These are phyloP conservation scores for Orthosia gothica DNA, from an alignment of 2,888 invertebrate species.

Conservation along the genomic window DNA sequence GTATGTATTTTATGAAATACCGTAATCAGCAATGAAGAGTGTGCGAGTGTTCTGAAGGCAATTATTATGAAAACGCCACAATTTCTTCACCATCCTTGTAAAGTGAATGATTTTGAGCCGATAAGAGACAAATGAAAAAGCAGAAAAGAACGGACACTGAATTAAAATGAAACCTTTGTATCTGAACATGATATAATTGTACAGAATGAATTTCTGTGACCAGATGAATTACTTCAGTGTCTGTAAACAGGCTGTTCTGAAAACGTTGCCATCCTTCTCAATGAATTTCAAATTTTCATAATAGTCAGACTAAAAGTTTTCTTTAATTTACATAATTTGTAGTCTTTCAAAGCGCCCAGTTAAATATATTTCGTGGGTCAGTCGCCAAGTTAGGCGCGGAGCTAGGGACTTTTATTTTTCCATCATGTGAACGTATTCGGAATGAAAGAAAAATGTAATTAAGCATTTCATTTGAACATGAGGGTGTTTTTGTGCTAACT, in stretches of 20 bases:
- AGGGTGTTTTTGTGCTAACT: conserved; percentile 11
- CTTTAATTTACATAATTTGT: conserved; percentile 76
- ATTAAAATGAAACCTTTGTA: conserved; percentile 33
- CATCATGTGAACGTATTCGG: conserved; percentile 14
- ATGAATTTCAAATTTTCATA: conserved; percentile 72
- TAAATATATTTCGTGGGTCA: conserved; percentile 68
- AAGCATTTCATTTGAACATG: conserved; percentile 25
- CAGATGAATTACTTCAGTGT: conserved; percentile 18
- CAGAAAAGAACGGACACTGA: conserved; percentile 1
- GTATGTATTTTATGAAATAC: no score
- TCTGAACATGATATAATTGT: conserved; percentile 14
- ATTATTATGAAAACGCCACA: neutral
- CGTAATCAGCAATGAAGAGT: conserved; percentile 8
- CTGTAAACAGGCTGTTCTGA: conserved; percentile 55
- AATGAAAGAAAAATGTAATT: conserved; percentile 46
- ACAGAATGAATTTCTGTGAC: neutral
- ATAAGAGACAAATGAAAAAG: conserved; percentile 11
- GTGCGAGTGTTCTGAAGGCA: neutral
- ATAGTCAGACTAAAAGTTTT: conserved; percentile 74
- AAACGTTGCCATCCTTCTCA: conserved; percentile 56
- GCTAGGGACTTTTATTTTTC: conserved; percentile 39
- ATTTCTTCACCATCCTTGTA: neutral
- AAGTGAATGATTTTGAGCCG: neutral
- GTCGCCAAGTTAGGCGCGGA: conserved; percentile 38
- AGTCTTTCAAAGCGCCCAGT: conserved; percentile 68